Percentiles rank a stretch among this genome's conserved stretches.
These are phyloP conservation scores for Carassius gibelio DNA, from an alignment of 2,113 vertebrate species.

Conservation along the genomic window DNA sequence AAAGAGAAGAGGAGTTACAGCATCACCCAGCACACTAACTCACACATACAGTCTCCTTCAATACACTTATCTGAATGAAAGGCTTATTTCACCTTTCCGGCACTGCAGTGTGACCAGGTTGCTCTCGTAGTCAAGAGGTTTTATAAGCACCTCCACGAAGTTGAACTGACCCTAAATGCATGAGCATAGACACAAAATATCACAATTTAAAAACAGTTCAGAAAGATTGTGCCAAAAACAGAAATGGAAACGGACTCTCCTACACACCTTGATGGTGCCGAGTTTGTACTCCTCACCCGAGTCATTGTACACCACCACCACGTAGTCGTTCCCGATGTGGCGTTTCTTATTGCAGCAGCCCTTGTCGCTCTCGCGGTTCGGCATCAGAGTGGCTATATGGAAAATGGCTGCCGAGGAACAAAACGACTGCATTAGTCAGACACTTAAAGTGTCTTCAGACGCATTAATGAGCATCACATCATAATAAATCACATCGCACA, in stretches of 20 bases:
- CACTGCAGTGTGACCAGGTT: constrained; percentile 95
- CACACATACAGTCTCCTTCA: too few species aligned
- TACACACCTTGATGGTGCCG: constrained; percentile 93
- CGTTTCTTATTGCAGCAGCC: constrained; percentile 97
- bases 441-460: not conserved
- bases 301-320: constrained; percentile 95
- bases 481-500: not conserved
- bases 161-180: constrained; percentile 91
- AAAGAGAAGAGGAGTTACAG: not conserved
- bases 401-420: constrained; percentile 85
- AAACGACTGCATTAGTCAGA: not conserved
- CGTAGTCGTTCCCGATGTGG: constrained; percentile 97
- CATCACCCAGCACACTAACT: not conserved
- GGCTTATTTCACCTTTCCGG: constrained; percentile 82
- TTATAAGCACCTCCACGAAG: constrained; percentile 95
- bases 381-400: constrained; percentile 98
- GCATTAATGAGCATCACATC: not conserved
- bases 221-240: not conserved
- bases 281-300: constrained; percentile 93
- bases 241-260: not conserved
- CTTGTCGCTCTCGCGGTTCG: constrained; percentile 90
- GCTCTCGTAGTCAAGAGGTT: constrained; percentile 91
- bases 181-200: not conserved
- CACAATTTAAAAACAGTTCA: not conserved
- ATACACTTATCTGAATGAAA: not conserved